Evolutionary conservation across 2,113 vertebrate genomes (phyloP), one percentile per base, ranked within the genome.

Genomic region (Megaceryle torquata): DNA sequence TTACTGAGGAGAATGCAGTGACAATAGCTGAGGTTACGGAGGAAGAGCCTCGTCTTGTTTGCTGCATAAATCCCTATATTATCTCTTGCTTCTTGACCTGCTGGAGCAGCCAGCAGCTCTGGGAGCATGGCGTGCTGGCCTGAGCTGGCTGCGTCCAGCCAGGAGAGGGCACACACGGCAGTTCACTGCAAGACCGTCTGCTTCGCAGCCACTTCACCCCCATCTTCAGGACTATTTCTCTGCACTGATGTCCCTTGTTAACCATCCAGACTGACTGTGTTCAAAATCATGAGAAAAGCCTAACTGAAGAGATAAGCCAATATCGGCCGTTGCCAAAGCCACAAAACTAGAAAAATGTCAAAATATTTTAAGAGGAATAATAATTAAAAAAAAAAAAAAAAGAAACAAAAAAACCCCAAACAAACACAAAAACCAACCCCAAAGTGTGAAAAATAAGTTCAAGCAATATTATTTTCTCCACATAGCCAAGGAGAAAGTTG

Each of bases 161-260:
- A 97, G 95, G 86, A 96, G 96, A 96, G 96, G 96, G 95, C 93
- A 94, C 61, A 84, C 77, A 78, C 88, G 77, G 44, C 95, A 96
- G 91, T 3, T 72, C 86, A 31, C 91, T 63, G 88, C 12, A 11
- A 33, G 48, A 4, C 68, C 7, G 46, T 2, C 57, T 31, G 75
- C 57, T 48, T 80, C 68, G 80, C 74, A 72, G 89, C 63, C 88
- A 44, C 82, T 76, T 41, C 10, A 41, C 39, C 39, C 53, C 72
- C 60, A 75, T 59, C 68, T 59, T 88, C 46, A 48, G 69, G 89
- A 39, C 75, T 86, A 14, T 60, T 84, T 50, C 89, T 65, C 65
- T 54, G 61, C 11, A 5, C 91, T n/a, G 71, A 10, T 44, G 28
- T n/a, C 94, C 72, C 76, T 41, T 39, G 57, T 83, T 89, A 82